These are phyloP conservation scores for Priapulus caudatus DNA, from an alignment of 2,888 invertebrate species.

Conservation along the genomic window DNA sequence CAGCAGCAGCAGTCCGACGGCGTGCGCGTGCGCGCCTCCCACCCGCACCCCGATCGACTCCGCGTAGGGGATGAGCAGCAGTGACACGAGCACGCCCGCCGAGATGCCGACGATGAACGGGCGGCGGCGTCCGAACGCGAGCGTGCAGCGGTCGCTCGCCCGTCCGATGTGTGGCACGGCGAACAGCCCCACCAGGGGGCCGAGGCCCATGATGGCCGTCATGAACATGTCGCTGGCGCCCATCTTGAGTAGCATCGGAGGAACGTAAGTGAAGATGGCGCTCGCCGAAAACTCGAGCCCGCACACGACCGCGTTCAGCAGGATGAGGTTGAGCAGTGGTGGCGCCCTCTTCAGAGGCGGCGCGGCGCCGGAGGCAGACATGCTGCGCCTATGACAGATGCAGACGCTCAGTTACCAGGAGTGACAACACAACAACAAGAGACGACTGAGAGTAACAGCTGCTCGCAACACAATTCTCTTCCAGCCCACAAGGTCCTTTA, in stretches of 20 bases:
- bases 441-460: no score
- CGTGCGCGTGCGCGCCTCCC: no score
- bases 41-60: slow-evolving; percentile 10
- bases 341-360: no score
- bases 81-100: slow-evolving; percentile 34
- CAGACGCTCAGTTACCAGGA: no score
- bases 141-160: slow-evolving; percentile 38
- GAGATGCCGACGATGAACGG: slow-evolving; percentile 41
- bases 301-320: slow-evolving; percentile 40
- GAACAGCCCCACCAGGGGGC: slow-evolving; percentile 39
- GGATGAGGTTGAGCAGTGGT: slow-evolving; percentile 28
- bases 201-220: slow-evolving; percentile 40
- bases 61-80: slow-evolving; percentile 38
- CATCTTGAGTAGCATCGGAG: slow-evolving; percentile 41
- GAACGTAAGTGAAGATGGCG: slow-evolving; percentile 43
- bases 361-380: no score
- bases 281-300: slow-evolving; percentile 42
- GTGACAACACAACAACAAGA: no score
- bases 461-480: no score
- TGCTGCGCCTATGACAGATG: no score
- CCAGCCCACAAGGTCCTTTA: no score
- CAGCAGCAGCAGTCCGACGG: slow-evolving; percentile 19
- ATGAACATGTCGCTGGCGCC: slow-evolving; percentile 40
- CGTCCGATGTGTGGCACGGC: slow-evolving; percentile 40
- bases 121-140: slow-evolving; percentile 37